Conservation (phyloP, 2,113 vertebrate genomes). For the Megaceryle torquata region DNA sequence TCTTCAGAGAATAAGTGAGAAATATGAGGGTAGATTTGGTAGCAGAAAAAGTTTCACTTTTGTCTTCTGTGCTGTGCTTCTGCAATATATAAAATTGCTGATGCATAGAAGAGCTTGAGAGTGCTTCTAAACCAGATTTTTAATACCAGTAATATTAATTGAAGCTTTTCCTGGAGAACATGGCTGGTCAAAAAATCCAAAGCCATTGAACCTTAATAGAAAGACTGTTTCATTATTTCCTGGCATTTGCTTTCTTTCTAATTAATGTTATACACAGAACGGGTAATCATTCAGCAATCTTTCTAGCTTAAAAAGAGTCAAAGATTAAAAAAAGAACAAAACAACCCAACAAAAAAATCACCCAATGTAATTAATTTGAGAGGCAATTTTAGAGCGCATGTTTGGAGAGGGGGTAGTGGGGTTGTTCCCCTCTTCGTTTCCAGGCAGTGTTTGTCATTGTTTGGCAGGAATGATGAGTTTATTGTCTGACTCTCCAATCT, state of each 20-base stretch:
- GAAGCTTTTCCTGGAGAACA: not conserved
- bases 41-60: not conserved
- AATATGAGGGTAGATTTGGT: not conserved
- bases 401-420: not conserved
- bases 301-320: constrained; percentile 21
- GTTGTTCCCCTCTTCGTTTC: not conserved
- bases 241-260: constrained; percentile 30
- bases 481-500: constrained; percentile 39
- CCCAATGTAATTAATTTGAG: not conserved
- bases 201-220: not conserved
- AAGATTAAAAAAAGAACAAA: not conserved
- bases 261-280: not conserved
- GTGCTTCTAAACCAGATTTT: not conserved
- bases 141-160: not conserved
- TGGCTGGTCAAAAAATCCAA: not conserved
- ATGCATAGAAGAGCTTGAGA: not conserved
- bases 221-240: not conserved
- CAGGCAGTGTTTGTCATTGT: not conserved
- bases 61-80: not conserved
- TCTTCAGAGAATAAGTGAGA: not conserved
- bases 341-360: not conserved
- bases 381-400: not conserved
- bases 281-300: constrained; percentile 4
- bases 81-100: not conserved
- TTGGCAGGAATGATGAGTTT: constrained; percentile 31